Percentiles rank a stretch among this genome's conserved stretches.
phyloP scores from a whole-genome alignment of 2,797 vertebrate species.

The Cyprinodon diabolis region DNA sequence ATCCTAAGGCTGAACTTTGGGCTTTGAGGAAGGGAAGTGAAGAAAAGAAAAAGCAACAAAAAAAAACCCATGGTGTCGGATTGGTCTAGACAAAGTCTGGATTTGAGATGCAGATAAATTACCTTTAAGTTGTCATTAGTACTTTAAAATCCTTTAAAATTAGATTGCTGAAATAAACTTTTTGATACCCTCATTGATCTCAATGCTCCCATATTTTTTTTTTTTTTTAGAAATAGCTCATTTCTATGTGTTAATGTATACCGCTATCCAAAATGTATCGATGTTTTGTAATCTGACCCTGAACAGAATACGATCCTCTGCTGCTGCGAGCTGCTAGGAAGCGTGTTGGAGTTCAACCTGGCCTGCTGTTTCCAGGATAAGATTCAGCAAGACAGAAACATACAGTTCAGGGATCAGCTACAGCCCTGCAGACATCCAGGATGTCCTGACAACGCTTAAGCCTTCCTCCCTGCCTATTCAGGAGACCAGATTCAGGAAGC shows the following conservation, averaged over 20 bases:
- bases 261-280: background rate
- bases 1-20: background rate
- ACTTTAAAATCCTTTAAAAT: background rate
- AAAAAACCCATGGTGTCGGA: no score
- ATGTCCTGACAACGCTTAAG: conserved; percentile 61
- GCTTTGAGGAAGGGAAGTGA: background rate
- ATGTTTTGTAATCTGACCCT: conserved; percentile 24
- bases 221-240: background rate
- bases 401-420: conserved; percentile 71
- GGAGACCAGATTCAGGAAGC: background rate
- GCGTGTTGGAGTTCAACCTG: conserved; percentile 81
- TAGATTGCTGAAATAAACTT: background rate
- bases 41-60: background rate
- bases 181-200: background rate
- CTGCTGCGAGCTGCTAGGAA: conserved; percentile 85
- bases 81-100: background rate
- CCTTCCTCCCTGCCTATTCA: conserved; percentile 21
- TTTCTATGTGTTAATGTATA: background rate
- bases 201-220: no score
- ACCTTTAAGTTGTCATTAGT: background rate
- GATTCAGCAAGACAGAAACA: conserved; percentile 62
- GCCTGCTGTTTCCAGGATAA: conserved; percentile 45
- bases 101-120: background rate
- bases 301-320: conserved; percentile 83
- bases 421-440: conserved; percentile 82